A percentile compares a stretch with the other conserved stretches of the same genome.
Conservation (phyloP, 1,140 invertebrate species). For the Drosophila hydei region DNA sequence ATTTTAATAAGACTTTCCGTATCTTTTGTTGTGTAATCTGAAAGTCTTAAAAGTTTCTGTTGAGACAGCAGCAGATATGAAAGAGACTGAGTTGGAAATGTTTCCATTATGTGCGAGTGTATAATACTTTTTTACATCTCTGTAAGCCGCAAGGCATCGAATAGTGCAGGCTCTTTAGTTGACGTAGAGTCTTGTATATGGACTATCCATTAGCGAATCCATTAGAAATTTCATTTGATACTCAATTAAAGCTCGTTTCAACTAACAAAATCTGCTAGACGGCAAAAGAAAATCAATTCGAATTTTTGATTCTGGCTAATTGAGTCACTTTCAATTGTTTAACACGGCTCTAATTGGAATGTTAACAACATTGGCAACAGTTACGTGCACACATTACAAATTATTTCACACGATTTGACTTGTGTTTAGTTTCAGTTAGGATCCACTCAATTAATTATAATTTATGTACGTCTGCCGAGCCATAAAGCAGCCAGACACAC, state of each 20-base stretch:
- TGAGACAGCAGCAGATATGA: no score
- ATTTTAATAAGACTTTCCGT: slow-evolving; percentile 1
- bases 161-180: no score
- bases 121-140: no score
- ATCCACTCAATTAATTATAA: slow-evolving; percentile 74
- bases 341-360: slow-evolving; percentile 15
- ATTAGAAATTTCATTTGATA: no score
- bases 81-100: no score
- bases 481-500: slow-evolving; percentile 7
- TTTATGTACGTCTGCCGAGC: slow-evolving; percentile 51
- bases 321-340: neutral
- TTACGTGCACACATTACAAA: slow-evolving; percentile 35
- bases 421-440: slow-evolving; percentile 49
- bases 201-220: no score
- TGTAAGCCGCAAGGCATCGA: no score
- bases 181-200: no score
- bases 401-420: slow-evolving; percentile 72
- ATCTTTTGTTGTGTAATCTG: neutral
- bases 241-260: no score
- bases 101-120: no score
- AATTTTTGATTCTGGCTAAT: neutral
- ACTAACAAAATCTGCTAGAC: no score
- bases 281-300: neutral
- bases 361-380: slow-evolving; percentile 19
- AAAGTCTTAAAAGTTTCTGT: no score